These are phyloP conservation scores for Megalops cyprinoides DNA, from an alignment of 2,797 vertebrate species.

Conservation along the genomic window DNA sequence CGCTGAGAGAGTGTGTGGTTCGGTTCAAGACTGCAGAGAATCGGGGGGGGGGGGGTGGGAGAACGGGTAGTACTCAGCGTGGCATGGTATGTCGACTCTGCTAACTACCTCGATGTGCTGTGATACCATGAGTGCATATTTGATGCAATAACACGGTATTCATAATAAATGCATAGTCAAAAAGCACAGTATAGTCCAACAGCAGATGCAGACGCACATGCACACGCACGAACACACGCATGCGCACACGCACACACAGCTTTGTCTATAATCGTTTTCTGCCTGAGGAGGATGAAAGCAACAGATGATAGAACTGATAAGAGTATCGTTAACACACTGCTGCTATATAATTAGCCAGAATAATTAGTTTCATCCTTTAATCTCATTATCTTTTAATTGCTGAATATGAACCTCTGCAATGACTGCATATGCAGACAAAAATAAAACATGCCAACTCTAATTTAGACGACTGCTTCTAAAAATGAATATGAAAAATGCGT, in stretches of 20 bases:
- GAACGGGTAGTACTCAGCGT: neutral
- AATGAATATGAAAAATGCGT: conserved; percentile 2
- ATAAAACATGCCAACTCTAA: too few species aligned
- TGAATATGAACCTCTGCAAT: neutral
- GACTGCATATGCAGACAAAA: neutral
- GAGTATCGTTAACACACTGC: neutral
- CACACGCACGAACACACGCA: neutral
- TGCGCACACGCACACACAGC: neutral
- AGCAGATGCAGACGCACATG: neutral
- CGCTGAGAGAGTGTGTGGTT: too few species aligned
- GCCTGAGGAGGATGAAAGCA: neutral
- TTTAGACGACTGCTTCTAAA: too few species aligned
- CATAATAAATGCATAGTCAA: neutral
- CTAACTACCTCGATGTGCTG: neutral
- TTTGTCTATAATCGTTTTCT: neutral
- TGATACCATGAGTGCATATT: neutral
- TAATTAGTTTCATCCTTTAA: conserved; percentile 1
- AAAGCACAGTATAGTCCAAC: neutral
- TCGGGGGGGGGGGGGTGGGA: neutral
- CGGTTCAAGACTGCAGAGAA: too few species aligned
- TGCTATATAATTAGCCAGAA: neutral
- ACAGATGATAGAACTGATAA: neutral
- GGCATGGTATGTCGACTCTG: neutral
- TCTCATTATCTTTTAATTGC: neutral
- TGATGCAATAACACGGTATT: neutral